These are phyloP conservation scores for Upupa epops DNA, from an alignment of 2,113 vertebrate species.

Conservation along the genomic window DNA sequence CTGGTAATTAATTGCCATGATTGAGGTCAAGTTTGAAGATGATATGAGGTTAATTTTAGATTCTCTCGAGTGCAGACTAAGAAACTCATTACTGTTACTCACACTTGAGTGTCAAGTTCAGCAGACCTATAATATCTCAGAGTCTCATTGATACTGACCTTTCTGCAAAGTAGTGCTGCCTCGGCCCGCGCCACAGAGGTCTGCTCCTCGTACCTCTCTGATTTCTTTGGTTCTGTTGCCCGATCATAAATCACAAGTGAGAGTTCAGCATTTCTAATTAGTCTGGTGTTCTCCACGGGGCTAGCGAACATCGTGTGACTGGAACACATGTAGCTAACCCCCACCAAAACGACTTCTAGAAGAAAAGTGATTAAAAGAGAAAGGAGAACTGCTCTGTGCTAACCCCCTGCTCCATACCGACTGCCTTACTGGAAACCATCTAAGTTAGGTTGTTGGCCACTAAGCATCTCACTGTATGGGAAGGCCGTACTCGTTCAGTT, in stretches of 20 bases:
- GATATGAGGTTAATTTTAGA: conserved; percentile 51
- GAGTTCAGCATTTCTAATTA: conserved; percentile 55
- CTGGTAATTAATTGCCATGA: conserved; percentile 69
- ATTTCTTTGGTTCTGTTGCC: conserved; percentile 26
- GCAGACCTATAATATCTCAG: conserved; percentile 2
- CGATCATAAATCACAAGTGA: conserved; percentile 54
- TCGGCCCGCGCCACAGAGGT: neutral
- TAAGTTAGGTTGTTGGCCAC: neutral
- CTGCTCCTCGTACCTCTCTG: neutral
- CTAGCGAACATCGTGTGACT: neutral
- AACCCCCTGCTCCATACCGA: neutral
- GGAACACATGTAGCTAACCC: conserved; percentile 5
- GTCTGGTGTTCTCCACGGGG: neutral
- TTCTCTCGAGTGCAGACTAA: conserved; percentile 25
- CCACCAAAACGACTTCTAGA: neutral
- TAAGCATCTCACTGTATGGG: neutral
- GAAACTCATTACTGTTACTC: conserved; percentile 58
- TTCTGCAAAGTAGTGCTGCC: neutral
- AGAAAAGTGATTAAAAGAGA: conserved; percentile 27
- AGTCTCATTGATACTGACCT: conserved; percentile 6
- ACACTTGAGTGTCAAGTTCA: neutral
- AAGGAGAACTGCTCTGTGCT: neutral
- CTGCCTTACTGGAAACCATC: neutral
- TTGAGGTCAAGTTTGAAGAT: conserved; percentile 64
- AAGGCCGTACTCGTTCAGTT: neutral